phyloP scores from a whole-genome alignment of 2,888 invertebrate species.

The Argyresthia goedartella region DNA sequence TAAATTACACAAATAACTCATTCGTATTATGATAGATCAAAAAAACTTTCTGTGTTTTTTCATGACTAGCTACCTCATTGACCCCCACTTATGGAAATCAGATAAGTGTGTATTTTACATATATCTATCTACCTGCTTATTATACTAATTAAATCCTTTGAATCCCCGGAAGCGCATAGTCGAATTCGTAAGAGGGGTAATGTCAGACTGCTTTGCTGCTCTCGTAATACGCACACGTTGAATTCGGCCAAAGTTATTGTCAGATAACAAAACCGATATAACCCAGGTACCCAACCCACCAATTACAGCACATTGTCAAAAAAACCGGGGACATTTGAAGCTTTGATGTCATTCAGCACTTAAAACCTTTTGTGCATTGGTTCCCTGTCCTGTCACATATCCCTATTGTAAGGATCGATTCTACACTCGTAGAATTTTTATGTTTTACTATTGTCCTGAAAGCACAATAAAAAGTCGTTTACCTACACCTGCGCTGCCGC shows the following conservation, averaged over 20 bases:
- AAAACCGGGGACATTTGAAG: slow-evolving; percentile 64
- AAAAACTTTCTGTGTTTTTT: slow-evolving; percentile 18
- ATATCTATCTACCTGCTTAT: not conserved
- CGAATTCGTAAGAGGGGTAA: slow-evolving; percentile 25
- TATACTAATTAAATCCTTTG: slow-evolving; percentile 11
- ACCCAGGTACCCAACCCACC: slow-evolving; percentile 70
- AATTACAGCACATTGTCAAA: slow-evolving; percentile 60
- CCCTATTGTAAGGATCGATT: slow-evolving; percentile 58
- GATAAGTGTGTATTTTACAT: slow-evolving; percentile 13
- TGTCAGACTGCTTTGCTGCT: slow-evolving; percentile 54
- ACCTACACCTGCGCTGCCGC: slow-evolving; percentile 46
- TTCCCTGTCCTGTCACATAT: slow-evolving; percentile 67
- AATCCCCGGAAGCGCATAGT: slow-evolving; percentile 27
- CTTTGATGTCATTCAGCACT: slow-evolving; percentile 53
- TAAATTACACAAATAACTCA: not conserved
- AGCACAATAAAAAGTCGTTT: slow-evolving; percentile 36
- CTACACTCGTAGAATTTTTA: slow-evolving; percentile 15
- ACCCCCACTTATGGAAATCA: slow-evolving; percentile 24
- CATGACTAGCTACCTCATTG: slow-evolving; percentile 18
- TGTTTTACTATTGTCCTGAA: slow-evolving; percentile 36
- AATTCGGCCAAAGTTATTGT: slow-evolving; percentile 46
- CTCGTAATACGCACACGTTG: slow-evolving; percentile 37
- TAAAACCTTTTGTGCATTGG: slow-evolving; percentile 53
- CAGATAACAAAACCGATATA: slow-evolving; percentile 49
- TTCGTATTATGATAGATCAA: not conserved